These are phyloP conservation scores for Botia kubotai DNA, from an alignment of 2,797 vertebrate species.

Conservation along the genomic window DNA sequence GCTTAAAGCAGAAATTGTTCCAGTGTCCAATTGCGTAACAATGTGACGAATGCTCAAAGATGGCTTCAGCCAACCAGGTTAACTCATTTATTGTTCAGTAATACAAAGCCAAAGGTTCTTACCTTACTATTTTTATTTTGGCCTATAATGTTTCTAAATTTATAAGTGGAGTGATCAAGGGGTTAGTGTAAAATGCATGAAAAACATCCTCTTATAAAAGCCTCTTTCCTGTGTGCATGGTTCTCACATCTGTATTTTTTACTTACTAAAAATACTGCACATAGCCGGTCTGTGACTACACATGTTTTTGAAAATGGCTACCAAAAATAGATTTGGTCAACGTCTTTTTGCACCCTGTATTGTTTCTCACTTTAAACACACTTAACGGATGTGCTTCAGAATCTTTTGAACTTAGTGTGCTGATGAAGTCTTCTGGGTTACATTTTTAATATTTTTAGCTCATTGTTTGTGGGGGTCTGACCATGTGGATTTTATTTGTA, in stretches of 20 bases:
- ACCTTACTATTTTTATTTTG: slow-evolving; percentile 78
- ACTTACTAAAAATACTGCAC: slow-evolving; percentile 34
- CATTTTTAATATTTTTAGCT: not conserved
- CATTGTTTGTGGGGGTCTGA: not conserved
- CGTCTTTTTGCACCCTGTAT: slow-evolving; percentile 17
- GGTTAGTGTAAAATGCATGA: slow-evolving; percentile 22
- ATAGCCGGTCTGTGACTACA: not conserved
- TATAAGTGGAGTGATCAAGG: slow-evolving; percentile 40
- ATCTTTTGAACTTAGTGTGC: not conserved
- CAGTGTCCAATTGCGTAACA: slow-evolving; percentile 54
- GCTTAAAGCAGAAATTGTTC: slow-evolving; percentile 70
- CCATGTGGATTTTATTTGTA: slow-evolving; percentile 23
- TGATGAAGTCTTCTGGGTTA: not conserved
- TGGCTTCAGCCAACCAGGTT: slow-evolving; percentile 78
- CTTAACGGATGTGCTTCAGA: slow-evolving; percentile 2
- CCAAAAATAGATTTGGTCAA: slow-evolving; percentile 27
- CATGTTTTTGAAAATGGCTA: not conserved
- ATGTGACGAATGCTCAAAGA: slow-evolving; percentile 57
- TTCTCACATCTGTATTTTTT: slow-evolving; percentile 20
- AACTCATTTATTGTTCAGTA: slow-evolving; percentile 77
- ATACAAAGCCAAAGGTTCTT: slow-evolving; percentile 78
- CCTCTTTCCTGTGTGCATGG: slow-evolving; percentile 40
- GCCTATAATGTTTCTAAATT: slow-evolving; percentile 65
- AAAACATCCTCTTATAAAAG: slow-evolving; percentile 58
- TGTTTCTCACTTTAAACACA: slow-evolving; percentile 29